Evolutionary conservation across 2,113 vertebrate genomes (phyloP).

Genomic region (Amphiprion ocellaris): DNA sequence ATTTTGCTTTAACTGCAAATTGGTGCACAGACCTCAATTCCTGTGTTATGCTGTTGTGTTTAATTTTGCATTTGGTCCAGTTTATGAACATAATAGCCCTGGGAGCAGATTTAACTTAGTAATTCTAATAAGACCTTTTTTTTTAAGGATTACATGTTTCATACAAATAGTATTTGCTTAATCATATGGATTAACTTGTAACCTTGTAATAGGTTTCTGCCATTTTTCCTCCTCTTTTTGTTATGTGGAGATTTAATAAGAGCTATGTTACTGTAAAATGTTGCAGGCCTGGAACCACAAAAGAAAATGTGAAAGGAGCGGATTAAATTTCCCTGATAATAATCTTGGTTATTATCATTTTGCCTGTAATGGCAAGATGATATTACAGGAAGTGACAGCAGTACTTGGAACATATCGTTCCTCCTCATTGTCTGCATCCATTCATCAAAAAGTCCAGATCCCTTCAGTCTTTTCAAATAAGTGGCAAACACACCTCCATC

Average conservation of each 20-base stretch:
- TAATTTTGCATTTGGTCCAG: constrained; percentile 51
- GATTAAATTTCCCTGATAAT: constrained; percentile 45
- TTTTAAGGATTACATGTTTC: constrained; percentile 35
- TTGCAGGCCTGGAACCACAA: constrained; percentile 1
- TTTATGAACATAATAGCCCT: constrained; percentile 42
- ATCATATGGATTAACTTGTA: constrained; percentile 24
- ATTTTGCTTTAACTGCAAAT: constrained; percentile 46
- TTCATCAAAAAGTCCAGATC: constrained; percentile 61
- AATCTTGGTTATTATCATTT: constrained; percentile 48
- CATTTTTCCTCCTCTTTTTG: constrained; percentile 37
- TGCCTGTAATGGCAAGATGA: constrained; percentile 29
- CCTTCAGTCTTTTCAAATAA: constrained; percentile 51
- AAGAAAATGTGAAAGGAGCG: constrained; percentile 30
- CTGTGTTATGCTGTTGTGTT: constrained; percentile 20
- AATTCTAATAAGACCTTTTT: constrained; percentile 26
- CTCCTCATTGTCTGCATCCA: constrained; percentile 39
- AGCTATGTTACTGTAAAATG: constrained; percentile 18
- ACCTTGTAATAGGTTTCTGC: constrained; percentile 15
- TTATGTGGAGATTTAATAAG: constrained; percentile 20
- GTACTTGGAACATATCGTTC: constrained; percentile 29
- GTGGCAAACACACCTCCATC: constrained; percentile 38
- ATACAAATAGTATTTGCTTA: constrained; percentile 46
- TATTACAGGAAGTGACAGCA: constrained; percentile 57
- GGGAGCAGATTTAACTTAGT: constrained; percentile 39
- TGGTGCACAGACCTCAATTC: constrained; percentile 43